Base-by-base conservation (phyloP, 2,888 invertebrate genomes). In the Cheilosia pagana region DNA sequence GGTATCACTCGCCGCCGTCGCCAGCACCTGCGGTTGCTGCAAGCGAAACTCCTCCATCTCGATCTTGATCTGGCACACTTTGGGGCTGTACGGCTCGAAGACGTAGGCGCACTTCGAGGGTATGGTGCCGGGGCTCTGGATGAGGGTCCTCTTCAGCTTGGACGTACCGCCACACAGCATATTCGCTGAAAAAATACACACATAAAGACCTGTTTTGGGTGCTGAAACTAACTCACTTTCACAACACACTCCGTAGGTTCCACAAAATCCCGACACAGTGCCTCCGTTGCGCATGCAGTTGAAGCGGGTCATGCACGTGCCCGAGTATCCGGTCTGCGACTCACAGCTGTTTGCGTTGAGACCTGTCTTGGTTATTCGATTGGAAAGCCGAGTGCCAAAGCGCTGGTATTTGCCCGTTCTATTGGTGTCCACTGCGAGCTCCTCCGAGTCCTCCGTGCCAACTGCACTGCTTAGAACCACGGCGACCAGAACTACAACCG, bases 181-280 rank as follows among this genome's bases (percentile, higher is more conserved):
- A 74, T 91, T 91, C 1, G 90, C 91, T 91, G 50, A n/a, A 35
- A 65, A 28, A 0, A 6, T 1, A n/a, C 2, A 7, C 12, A 21
- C 55, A 25, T 16, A n/a, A n/a, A 19, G 2, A 4, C 1, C 16
- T 12, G 7, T 3, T 2, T 10, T 25, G 10, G 28, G 2, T 14
- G 41, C 5, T 10, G 12, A 28, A 28, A 28, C 45, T 0, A 7
- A 88, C 89, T 86, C 88, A 91, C 92, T 90, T 88, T 91, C 91
- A 88, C 91, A 91, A 79, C 91, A 91, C 7, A 91, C 90, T 6
- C 90, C 91, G 83, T 89, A 91, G 14, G 90, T 89, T 85, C 89
- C 89, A 62, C 92, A 91, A 57, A 88, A 90, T 41, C 91, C 91
- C 35, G 91, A 91, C 10, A 88, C 88, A 0, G 88, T 87, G 72